Base-by-base conservation (phyloP, 2,113 vertebrate species). In the Sinocyclocheilus anophthalmus region DNA sequence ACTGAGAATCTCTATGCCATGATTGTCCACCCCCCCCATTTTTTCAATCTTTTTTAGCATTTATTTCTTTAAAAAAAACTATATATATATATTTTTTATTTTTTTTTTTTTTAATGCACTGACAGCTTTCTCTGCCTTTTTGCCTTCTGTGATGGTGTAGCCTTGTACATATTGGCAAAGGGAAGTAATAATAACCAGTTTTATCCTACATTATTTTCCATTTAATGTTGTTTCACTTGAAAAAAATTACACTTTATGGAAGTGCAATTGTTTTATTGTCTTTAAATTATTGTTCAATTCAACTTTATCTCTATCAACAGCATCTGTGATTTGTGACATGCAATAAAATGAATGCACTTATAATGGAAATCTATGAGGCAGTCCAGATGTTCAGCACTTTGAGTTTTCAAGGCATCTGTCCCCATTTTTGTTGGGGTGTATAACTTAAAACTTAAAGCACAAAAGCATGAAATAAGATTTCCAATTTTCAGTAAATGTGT, bases 391-490 rank as follows among this genome's bases (percentile, higher is more conserved):
- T 75, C 72, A 24, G n/a, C 48, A 77, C 24, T 18, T 45, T n/a
- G 0, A 63, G 3, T 63, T 63, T 81, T 63, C 22, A 16, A 45
- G 22, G 3, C 37, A 18, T 24, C 1, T 42, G 37, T 61, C 33
- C 42, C 2, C 13, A 16, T 57, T 80, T 79, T 79, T 59, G 8
- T 59, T 20, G 6, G 18, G 75, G 30, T 45, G 37, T 11, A 61
- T 61, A 10, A 24, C 55, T 39, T 59, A 13, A 13, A 79, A 33
- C 57, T 10, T 45, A 26, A 61, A 76, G 20, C 57, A 42, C 12
- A 80, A 63, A 10, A 80, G 78, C 78, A 20, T 69, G 70, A 85
- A 83, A 78, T 50, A 80, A 42, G 65, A 77, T 84, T 84, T 79
- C 61, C 6, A 70, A 82, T 83, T 78, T 76, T 48, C 72, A 11